Evolutionary conservation across 2,797 vertebrate genomes (phyloP).

Genomic region (Threskiornis aethiopicus): DNA sequence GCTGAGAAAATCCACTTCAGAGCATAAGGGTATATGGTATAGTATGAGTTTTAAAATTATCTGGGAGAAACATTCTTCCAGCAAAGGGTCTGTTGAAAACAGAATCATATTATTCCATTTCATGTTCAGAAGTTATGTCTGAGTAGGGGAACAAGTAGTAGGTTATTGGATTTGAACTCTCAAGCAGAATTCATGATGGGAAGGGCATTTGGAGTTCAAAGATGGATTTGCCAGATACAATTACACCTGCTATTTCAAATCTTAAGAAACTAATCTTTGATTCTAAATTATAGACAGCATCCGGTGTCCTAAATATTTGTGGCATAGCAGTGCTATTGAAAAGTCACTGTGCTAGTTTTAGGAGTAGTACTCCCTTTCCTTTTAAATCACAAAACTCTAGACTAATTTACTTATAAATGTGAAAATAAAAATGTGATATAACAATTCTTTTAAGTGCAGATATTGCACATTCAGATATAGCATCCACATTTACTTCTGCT

Average conservation of each 20-base stretch:
- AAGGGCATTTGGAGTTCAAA: slow-evolving; percentile 18
- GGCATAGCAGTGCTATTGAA: background rate
- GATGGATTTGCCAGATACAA: background rate
- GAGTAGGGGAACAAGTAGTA: background rate
- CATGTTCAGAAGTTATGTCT: background rate
- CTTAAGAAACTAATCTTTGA: background rate
- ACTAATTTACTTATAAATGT: background rate
- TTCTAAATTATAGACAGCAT: background rate
- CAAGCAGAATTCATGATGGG: background rate
- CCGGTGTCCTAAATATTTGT: background rate
- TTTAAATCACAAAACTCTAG: background rate
- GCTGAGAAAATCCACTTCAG: background rate
- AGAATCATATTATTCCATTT: background rate
- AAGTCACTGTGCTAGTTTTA: background rate
- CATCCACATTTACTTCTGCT: background rate
- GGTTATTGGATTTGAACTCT: slow-evolving; percentile 21
- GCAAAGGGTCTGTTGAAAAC: background rate
- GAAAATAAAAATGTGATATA: background rate
- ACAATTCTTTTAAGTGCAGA: background rate
- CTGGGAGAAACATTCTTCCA: background rate
- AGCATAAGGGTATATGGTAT: background rate
- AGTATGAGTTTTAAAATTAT: background rate
- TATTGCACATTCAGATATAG: background rate
- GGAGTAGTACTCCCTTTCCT: background rate
- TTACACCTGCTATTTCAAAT: slow-evolving; percentile 1